These are phyloP conservation scores for Hylyphantes graminicola DNA, from an alignment of 1,140 invertebrate genomes.

Conservation along the genomic window DNA sequence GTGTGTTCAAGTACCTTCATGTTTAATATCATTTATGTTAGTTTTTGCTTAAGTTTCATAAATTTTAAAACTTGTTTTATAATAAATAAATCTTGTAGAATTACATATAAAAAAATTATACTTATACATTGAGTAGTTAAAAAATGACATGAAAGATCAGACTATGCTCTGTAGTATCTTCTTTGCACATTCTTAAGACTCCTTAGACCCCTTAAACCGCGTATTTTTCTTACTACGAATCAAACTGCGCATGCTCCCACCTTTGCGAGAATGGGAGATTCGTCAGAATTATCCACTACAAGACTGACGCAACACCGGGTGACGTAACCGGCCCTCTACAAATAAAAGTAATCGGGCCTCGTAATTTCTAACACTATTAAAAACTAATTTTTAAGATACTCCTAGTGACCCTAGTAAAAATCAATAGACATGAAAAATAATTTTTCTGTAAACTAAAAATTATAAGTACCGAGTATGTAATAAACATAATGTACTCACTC, in stretches of 20 bases:
- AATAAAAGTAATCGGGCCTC: constrained; percentile 3
- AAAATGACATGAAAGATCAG: too few species aligned
- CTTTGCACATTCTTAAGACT: too few species aligned
- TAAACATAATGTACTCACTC: constrained; percentile 21
- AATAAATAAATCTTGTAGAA: too few species aligned
- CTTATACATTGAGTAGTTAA: too few species aligned
- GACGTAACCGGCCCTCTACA: neutral
- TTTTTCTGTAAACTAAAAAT: constrained; percentile 1
- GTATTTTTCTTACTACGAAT: neutral
- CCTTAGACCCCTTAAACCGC: too few species aligned
- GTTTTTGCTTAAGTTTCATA: too few species aligned
- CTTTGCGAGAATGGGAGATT: neutral
- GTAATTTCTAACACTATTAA: neutral
- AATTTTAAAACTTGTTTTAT: too few species aligned
- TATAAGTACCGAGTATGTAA: constrained; percentile 1
- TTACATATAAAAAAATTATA: too few species aligned
- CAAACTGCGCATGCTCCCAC: constrained; percentile 19
- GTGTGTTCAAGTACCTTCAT: too few species aligned
- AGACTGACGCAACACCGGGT: neutral
- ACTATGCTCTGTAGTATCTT: too few species aligned
- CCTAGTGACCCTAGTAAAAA: too few species aligned
- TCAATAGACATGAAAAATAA: neutral
- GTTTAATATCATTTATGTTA: too few species aligned
- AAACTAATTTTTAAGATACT: neutral
- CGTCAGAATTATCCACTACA: constrained; percentile 6